These are phyloP conservation scores for Dorcus parallelipipedus DNA, from an alignment of 2,888 invertebrate species.

Conservation along the genomic window DNA sequence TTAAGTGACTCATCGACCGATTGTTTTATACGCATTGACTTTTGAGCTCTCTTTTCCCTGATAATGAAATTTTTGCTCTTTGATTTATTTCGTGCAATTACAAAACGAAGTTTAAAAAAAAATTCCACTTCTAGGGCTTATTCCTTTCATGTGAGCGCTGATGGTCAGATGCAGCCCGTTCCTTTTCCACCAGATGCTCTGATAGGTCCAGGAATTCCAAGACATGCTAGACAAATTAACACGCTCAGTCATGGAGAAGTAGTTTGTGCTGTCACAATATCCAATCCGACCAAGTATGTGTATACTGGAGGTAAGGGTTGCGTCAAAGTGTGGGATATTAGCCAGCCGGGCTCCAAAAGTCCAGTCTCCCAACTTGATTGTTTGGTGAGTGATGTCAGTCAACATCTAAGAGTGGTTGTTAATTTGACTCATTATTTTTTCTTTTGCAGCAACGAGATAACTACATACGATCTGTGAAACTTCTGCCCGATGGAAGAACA, in stretches of 20 bases:
- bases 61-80: not conserved
- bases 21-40: not conserved
- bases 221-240: constrained; percentile 85
- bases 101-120: not conserved
- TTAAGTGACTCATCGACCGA: not conserved
- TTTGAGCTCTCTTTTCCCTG: not conserved
- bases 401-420: too few relatives aligned
- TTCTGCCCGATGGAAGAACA: constrained; percentile 90
- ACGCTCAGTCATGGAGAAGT: constrained; percentile 94
- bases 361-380: constrained; percentile 86
- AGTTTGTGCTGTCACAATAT: constrained; percentile 95
- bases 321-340: constrained; percentile 83
- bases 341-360: constrained; percentile 71
- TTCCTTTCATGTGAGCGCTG: constrained; percentile 89
- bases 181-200: constrained; percentile 94
- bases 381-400: constrained; percentile 53
- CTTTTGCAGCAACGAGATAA: constrained; percentile 81
- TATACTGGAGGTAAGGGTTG: constrained; percentile 97
- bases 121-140: constrained; percentile 66
- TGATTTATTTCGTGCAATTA: not conserved
- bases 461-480: constrained; percentile 93
- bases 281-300: constrained; percentile 82
- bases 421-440: constrained; percentile 23
- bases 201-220: constrained; percentile 88
- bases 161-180: constrained; percentile 85